Conservation (phyloP, 2,797 vertebrate genomes). For the Acanthurus tractus region DNA sequence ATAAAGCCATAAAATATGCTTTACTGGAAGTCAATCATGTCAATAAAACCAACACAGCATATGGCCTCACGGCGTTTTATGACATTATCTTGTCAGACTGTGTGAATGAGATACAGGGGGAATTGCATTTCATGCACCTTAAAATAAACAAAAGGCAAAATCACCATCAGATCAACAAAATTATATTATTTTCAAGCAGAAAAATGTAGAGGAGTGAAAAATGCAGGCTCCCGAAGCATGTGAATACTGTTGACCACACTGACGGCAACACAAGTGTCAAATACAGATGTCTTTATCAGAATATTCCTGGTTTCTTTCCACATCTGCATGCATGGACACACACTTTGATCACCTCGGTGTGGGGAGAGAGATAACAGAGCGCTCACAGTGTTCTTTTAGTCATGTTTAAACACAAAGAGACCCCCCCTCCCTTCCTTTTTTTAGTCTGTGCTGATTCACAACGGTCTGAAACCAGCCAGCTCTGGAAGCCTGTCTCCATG, state of each 20-base stretch:
- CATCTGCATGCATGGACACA: conserved; percentile 12
- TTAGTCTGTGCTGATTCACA: conserved; percentile 84
- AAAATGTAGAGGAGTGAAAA: background rate
- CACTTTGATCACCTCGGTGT: conserved; percentile 57
- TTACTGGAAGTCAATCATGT: background rate
- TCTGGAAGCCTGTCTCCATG: conserved; percentile 85
- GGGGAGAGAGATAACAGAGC: conserved; percentile 36
- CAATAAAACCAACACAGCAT: conserved; percentile 20
- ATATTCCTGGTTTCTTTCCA: conserved; percentile 19
- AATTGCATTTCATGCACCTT: conserved; percentile 12
- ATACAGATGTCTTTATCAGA: background rate
- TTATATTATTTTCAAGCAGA: background rate
- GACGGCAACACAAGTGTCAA: conserved; percentile 1
- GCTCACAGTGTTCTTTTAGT: conserved; percentile 68
- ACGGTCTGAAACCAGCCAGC: conserved; percentile 79
- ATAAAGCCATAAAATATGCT: background rate
- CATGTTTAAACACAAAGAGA: conserved; percentile 79
- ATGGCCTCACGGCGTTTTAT: background rate
- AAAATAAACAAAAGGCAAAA: conserved; percentile 19
- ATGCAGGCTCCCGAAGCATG: background rate
- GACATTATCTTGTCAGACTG: background rate
- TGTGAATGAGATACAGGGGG: background rate
- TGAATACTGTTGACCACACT: background rate
- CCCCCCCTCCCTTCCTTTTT: conserved; percentile 45
- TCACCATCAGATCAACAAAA: background rate